Evolutionary conservation across 2,113 vertebrate genomes (phyloP), one percentile per base, ranked within the genome.

Genomic region (Empidonax traillii): DNA sequence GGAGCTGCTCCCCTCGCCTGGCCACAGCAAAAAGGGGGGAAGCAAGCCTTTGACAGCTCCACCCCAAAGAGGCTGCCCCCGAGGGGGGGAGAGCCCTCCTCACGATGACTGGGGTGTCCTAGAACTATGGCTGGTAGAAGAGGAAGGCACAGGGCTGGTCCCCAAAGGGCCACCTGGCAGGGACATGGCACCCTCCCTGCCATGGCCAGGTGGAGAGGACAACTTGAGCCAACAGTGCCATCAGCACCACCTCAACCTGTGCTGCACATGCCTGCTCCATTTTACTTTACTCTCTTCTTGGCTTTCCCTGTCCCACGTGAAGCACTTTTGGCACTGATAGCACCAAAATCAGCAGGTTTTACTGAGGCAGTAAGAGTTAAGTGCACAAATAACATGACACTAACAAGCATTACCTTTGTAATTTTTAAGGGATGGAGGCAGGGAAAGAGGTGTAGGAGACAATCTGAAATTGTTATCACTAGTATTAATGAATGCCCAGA

Each of bases 401-500:
- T 71, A 88, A 88, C 56, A 69, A 68, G 94, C 65, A 89, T 89
- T 92, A 89, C 52, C 80, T 95, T 82, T 58, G 49, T 78, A 49
- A 87, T 92, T 94, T 96, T 89, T 81, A 89, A 92, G 62, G 53
- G 58, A 81, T 61, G 55, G 71, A 95, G 62, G 87, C 71, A 92
- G 71, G 52, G n/a, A 89, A 76, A 76, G 51, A 90, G 58, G 82
- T 93, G 67, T 41, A 91, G 77, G 69, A 95, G 87, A 78, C 87
- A 92, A 94, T 87, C 62, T 91, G 81, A 89, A 94, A 94, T 79
- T 85, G 74, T 95, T 96, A 96, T 93, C 94, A 46, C 73, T 76
- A 67, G 74, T 89, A 95, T 91, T 94, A 95, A 94, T 94, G 94
- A 95, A 95, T 23, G 89, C 94, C 95, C 87, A 89, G 94, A 91